Conservation (phyloP, 2,113 vertebrate genomes). For the Tragelaphus buxtoni region DNA sequence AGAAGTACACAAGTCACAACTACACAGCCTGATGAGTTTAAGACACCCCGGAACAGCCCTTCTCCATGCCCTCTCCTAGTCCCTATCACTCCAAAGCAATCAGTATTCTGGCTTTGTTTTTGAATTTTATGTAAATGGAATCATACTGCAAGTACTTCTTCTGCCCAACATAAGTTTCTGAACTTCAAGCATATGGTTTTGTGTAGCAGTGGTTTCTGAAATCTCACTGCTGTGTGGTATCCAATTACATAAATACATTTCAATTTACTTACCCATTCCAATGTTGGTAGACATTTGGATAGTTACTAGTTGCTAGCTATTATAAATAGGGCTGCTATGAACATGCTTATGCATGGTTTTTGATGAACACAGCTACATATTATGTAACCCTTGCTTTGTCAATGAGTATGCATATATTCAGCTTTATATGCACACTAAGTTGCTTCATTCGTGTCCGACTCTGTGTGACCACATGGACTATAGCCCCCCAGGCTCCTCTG, state of each 20-base stretch:
- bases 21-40: not conserved
- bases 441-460: not conserved
- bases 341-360: not conserved
- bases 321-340: not conserved
- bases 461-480: not conserved
- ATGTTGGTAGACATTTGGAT: not conserved
- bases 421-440: not conserved
- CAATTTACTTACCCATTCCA: not conserved
- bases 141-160: not conserved
- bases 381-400: not conserved
- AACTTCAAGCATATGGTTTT: not conserved
- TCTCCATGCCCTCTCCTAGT: not conserved
- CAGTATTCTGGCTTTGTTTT: not conserved
- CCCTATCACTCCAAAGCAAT: not conserved
- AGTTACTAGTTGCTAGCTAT: not conserved
- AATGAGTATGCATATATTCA: not conserved
- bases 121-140: not conserved
- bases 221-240: not conserved
- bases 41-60: not conserved
- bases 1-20: not conserved
- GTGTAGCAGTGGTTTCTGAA: not conserved
- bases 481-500: not conserved
- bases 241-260: not conserved
- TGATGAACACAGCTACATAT: not conserved
- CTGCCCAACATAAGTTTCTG: not conserved